Base-by-base conservation (phyloP, 2,888 invertebrate species). In the Eulithis testata region DNA sequence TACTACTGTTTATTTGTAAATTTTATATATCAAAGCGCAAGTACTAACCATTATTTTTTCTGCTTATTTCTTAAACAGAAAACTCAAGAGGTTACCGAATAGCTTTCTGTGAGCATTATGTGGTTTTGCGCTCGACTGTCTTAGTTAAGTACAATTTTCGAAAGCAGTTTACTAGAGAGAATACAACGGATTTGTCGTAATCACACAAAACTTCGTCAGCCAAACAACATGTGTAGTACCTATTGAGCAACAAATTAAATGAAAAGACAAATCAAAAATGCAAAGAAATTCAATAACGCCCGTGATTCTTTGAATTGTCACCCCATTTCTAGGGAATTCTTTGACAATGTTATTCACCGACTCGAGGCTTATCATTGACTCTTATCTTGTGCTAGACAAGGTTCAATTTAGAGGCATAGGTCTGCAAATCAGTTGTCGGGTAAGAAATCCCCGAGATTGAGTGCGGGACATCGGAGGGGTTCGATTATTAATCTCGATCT, bases 201-300 rank as follows among this genome's bases (percentile, higher is more conserved):
- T 62, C 58, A 66, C 54, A 52, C 53, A 60, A 69, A 68, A 70
- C 49, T 69, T 66, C 45, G 58, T 67, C 69, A 66, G 70, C 21
- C 21, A 21, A 21, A 21, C 21, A 21, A 21, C 21, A 21, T 21
- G 2, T 70, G 66, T 67, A 51, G 67, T 73, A 40, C 31, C 74
- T 77, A 81, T 79, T 79, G 79, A 79, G 77, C 79, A 84, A 83
- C 81, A 83, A 83, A 81, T 73, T 74, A 76, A 85, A 86, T 82
- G 82, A 85, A 86, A 78, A 84, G 84, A 84, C 81, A 86, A 89
- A 89, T 88, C 83, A 88, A 90, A 89, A 89, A 87, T 87, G 86
- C 84, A 86, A 87, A 90, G 88, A 90, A 89, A 90, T 90, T 91
- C 89, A 90, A 91, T 90, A 90, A 90, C 84, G 82, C 85, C 84